Evolutionary conservation across 2,797 vertebrate species (phyloP), one percentile per base, ranked within the genome.

Genomic region (Intellagama lesueurii): DNA sequence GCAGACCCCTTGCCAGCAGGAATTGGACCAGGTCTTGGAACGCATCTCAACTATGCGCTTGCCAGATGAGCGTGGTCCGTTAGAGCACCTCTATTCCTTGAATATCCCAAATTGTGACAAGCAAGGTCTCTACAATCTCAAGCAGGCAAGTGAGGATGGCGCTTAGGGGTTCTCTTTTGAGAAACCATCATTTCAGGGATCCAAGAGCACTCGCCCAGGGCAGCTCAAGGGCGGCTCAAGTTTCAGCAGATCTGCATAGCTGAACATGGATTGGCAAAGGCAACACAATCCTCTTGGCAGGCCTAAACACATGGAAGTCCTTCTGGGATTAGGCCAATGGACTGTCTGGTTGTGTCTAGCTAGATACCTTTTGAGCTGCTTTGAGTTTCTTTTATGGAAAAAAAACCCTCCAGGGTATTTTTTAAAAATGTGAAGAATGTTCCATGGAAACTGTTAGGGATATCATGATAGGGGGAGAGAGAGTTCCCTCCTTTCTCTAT

Each of bases 101-200:
- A 98, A 98, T 80, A 99, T 99, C 93, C 99, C 99, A 90, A 99
- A 99, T 97, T 99, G 99, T 69, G 98, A 99, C 97, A 98, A 97
- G 93, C 96, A 97, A 0, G 98, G 98, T 91, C 96, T 98, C 83
- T 99, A 99, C 96, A 99, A 99, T 95, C 97, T 98, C 92, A 99
- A 99, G 95, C 98, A 99, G 98, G 98, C 98, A 93, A 92, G 89
- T 73, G 75, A 30, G 24, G 66, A 83, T 22, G n/a, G 9, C 1
- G 5, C 19, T 70, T 82, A 32, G 3, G 70, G 44, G 40, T 24
- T 40, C 40, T 93, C 19, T n/a, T 91, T 90, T 72, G 85, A 64
- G 22, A 0, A 0, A 86, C 19, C 7, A 30, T 78, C 12, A 14
- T 64, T 56, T 60, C 17, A 28, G 30, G 7, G 44, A 32, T 49